Percentiles rank a stretch among this genome's conserved stretches.
phyloP scores from a whole-genome alignment of 2,797 vertebrate genomes.

The Euphonia xanthogaster region DNA sequence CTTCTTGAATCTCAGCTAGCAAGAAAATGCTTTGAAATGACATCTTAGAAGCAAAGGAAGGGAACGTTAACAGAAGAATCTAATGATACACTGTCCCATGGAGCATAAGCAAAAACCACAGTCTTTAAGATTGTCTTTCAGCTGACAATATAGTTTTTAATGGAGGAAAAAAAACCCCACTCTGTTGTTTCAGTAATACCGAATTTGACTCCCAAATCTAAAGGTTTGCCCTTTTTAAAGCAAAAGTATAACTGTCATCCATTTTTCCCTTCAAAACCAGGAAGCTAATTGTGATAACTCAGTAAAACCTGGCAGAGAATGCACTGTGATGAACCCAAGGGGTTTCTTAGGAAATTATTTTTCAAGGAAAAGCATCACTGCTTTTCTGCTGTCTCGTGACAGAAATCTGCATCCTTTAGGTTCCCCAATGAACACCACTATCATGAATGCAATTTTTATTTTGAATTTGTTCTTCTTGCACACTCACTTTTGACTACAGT shows the following conservation, averaged over 20 bases:
- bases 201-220: neutral
- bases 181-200: neutral
- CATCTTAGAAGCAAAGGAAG: neutral
- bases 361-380: neutral
- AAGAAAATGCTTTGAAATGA: neutral
- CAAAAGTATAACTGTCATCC: neutral
- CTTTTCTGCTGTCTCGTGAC: neutral
- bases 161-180: neutral
- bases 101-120: neutral
- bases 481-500: neutral
- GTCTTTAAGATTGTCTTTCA: neutral
- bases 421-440: neutral
- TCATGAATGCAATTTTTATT: neutral
- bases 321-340: neutral
- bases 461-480: neutral
- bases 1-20: neutral
- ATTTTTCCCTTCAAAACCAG: neutral
- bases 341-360: neutral
- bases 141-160: neutral
- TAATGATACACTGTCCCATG: neutral
- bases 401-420: neutral
- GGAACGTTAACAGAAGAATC: neutral
- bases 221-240: neutral
- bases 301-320: neutral
- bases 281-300: neutral